These are phyloP conservation scores for Microplitis demolitor DNA, from an alignment of 1,140 invertebrate genomes.

Conservation along the genomic window DNA sequence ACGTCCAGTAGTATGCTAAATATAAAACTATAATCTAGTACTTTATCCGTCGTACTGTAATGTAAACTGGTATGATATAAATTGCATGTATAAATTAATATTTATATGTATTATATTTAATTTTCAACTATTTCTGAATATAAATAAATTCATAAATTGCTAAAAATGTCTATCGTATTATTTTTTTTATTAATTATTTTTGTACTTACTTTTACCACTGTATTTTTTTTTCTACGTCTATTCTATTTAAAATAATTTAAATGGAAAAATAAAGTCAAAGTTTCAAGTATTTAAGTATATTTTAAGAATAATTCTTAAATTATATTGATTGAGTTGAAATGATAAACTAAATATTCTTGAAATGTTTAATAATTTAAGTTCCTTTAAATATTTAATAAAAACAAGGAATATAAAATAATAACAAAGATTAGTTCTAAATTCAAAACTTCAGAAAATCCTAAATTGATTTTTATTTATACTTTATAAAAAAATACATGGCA, in stretches of 20 bases:
- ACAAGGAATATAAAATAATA: not conserved
- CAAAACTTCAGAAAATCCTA: slow-evolving; percentile 47
- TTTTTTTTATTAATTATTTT: no score
- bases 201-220: no score
- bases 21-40: not conserved
- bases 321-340: no score
- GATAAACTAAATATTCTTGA: no score
- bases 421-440: not conserved
- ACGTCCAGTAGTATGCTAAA: not conserved
- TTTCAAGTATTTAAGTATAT: no score
- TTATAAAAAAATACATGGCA: slow-evolving; percentile 58
- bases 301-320: no score
- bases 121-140: slow-evolving; percentile 5
- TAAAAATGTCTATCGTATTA: no score
- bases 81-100: not conserved
- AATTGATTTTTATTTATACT: slow-evolving; percentile 39
- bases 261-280: no score
- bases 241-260: no score
- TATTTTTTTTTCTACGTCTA: no score
- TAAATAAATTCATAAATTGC: not conserved
- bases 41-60: slow-evolving; percentile 1
- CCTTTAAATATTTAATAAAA: not conserved
- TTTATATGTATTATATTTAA: slow-evolving; percentile 22
- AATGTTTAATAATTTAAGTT: not conserved
- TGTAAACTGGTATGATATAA: not conserved